Conservation (phyloP, 2,797 vertebrate genomes). For the Chaetodon trifasciatus region DNA sequence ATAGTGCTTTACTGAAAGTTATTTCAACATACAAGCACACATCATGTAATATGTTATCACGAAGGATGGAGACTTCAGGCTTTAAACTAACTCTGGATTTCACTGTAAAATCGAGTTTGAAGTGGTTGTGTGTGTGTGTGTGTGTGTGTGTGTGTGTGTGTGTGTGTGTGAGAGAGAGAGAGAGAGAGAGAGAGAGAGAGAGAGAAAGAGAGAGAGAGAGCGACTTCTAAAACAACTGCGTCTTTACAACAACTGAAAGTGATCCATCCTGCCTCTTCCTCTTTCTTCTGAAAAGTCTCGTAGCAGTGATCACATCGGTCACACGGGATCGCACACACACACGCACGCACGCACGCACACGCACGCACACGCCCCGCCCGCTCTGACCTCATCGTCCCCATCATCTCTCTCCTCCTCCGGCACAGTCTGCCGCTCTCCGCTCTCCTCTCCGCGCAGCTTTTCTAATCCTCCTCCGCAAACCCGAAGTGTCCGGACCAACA, state of each 20-base stretch:
- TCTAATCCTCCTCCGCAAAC: conserved; percentile 63
- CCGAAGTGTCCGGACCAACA: conserved; percentile 70
- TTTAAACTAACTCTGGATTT: background rate
- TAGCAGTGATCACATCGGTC: conserved; percentile 60
- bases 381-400: conserved; percentile 75
- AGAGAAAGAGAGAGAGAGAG: too few species aligned
- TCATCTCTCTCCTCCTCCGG: conserved; percentile 62
- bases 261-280: conserved; percentile 35
- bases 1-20: background rate
- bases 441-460: conserved; percentile 65
- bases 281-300: conserved; percentile 21
- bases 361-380: conserved; percentile 75
- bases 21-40: background rate
- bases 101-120: conserved; percentile 2
- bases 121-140: background rate
- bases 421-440: conserved; percentile 70
- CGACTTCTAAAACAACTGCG: background rate
- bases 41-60: background rate
- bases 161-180: too few species aligned
- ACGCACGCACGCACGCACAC: conserved; percentile 12
- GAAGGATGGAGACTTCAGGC: background rate
- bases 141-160: too few species aligned
- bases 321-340: conserved; percentile 45
- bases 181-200: too few species aligned
- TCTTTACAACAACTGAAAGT: conserved; percentile 32